Conservation (phyloP, 1,140 invertebrate species). For the Drosophila orena region DNA sequence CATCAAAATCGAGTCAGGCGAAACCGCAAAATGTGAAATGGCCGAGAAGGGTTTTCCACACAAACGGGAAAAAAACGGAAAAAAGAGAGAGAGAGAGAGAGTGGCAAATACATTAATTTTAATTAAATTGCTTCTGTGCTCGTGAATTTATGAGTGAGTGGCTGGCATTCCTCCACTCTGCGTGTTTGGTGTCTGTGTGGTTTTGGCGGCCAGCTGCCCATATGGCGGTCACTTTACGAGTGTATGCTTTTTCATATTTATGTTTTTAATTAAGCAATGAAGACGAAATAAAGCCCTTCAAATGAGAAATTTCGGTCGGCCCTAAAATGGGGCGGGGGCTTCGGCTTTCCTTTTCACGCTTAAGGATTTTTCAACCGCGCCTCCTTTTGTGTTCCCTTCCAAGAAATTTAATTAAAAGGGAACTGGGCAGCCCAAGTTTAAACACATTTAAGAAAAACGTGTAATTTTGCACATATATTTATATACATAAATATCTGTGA, state of each 20-base stretch:
- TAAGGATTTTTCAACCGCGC: constrained; percentile 4
- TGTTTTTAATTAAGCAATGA: constrained; percentile 66
- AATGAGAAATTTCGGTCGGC: constrained; percentile 33
- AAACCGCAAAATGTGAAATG: constrained; percentile 43
- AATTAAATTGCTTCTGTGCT: constrained; percentile 79
- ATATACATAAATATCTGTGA: too few species aligned
- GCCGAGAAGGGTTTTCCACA: constrained; percentile 28
- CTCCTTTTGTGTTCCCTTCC: not conserved
- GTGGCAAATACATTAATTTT: constrained; percentile 79
- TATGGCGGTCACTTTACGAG: constrained; percentile 44
- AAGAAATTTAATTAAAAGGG: not conserved
- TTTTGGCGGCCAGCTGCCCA: constrained; percentile 37
- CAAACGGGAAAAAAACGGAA: constrained; percentile 9
- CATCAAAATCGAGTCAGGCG: constrained; percentile 55
- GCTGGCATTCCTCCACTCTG: constrained; percentile 31
- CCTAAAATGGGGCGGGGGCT: constrained; percentile 9
- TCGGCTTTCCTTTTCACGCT: too few species aligned
- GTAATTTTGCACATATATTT: not conserved
- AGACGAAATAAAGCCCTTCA: constrained; percentile 37
- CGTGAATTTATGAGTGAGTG: constrained; percentile 57
- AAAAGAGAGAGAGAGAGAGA: too few species aligned
- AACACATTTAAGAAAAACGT: not conserved
- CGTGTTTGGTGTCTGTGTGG: not conserved
- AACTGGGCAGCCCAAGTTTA: too few species aligned
- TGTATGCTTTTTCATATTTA: constrained; percentile 47